Evolutionary conservation across 2,888 invertebrate species (phyloP).

Genomic region (Callyntrura guangdongensis): DNA sequence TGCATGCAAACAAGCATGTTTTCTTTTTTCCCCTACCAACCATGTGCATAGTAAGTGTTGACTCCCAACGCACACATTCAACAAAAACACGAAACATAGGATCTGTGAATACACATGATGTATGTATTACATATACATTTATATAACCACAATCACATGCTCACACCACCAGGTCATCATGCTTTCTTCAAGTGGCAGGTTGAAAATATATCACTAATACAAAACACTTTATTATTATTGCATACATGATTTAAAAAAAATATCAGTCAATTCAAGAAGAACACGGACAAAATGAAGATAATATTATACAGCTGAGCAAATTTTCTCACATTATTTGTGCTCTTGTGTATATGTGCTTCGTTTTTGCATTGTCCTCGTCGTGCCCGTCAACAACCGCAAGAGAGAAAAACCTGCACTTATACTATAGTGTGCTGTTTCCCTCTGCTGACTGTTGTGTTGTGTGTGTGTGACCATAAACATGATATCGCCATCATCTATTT

Average conservation of each 20-base stretch:
- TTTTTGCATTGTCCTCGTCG: slow-evolving; percentile 18
- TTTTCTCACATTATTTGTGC: no score
- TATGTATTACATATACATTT: no score
- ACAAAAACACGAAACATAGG: no score
- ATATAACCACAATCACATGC: neutral
- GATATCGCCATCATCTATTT: slow-evolving; percentile 59
- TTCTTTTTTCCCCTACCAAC: slow-evolving; percentile 19
- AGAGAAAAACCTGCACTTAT: slow-evolving; percentile 32
- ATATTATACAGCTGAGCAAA: no score
- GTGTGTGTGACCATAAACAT: slow-evolving; percentile 65
- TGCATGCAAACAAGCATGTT: slow-evolving; percentile 55
- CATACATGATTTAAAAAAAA: no score
- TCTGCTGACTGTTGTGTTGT: neutral
- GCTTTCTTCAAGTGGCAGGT: neutral
- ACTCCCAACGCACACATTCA: neutral
- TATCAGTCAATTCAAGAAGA: no score
- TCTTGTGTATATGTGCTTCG: neutral
- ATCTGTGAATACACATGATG: no score
- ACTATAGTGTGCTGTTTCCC: slow-evolving; percentile 53
- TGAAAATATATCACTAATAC: neutral
- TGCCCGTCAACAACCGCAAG: slow-evolving; percentile 65
- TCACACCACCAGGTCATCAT: slow-evolving; percentile 65
- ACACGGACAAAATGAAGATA: no score
- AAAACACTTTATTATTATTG: no score
- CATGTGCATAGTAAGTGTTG: slow-evolving; percentile 47